phyloP scores from a whole-genome alignment of 2,888 invertebrate genomes.

The Nomada fabriciana region DNA sequence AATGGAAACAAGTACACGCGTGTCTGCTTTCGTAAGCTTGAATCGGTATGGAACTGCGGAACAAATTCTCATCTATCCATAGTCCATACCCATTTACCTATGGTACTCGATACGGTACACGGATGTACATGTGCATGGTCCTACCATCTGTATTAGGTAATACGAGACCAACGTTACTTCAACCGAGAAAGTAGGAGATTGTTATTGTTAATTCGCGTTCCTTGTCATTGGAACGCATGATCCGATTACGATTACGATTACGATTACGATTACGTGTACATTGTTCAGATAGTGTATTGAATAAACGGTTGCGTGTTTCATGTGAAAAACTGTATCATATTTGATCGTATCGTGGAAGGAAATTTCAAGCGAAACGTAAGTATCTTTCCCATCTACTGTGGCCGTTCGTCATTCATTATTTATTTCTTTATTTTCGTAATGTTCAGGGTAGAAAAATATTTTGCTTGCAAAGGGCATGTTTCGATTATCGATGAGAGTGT shows the following conservation, averaged over 20 bases:
- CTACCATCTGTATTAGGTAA: too few species aligned
- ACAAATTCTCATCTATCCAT: too few species aligned
- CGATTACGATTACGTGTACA: constrained; percentile 59
- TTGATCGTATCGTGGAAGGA: not conserved
- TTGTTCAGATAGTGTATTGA: constrained; percentile 70
- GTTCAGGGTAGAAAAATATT: constrained; percentile 53
- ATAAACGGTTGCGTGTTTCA: constrained; percentile 70
- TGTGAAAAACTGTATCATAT: constrained; percentile 14
- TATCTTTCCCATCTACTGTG: not conserved
- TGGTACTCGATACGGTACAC: too few species aligned
- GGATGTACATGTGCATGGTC: too few species aligned
- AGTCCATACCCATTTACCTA: too few species aligned
- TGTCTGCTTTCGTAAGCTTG: not conserved
- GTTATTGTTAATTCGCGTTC: constrained; percentile 25
- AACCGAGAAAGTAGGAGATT: constrained; percentile 5
- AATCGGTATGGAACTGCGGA: not conserved
- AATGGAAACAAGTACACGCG: constrained; percentile 12
- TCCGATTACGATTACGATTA: constrained; percentile 64
- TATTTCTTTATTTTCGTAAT: constrained; percentile 45
- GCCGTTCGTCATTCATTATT: constrained; percentile 17
- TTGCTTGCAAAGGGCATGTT: constrained; percentile 12
- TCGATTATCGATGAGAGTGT: constrained; percentile 12
- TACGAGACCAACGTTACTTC: constrained; percentile 12
- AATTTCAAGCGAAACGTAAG: not conserved
- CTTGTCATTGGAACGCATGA: constrained; percentile 65